Conservation (phyloP, 2,797 vertebrate species). For the Streptopelia turtur region DNA sequence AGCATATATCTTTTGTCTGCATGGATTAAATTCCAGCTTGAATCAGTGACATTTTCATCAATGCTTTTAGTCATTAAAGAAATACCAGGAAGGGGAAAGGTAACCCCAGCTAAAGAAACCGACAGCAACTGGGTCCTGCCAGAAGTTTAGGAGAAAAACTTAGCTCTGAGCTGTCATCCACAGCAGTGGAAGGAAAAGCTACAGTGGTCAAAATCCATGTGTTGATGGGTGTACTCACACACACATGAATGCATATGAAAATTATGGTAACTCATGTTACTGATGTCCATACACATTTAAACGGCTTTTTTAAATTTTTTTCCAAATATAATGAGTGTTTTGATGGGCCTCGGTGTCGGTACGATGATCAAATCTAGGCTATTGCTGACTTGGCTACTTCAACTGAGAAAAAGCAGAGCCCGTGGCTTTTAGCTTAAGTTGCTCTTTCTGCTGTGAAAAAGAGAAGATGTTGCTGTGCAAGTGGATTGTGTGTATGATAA, state of each 20-base stretch:
- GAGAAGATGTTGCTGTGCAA: neutral
- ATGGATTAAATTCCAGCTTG: neutral
- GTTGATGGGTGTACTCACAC: neutral
- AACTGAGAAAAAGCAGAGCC: conserved; percentile 14
- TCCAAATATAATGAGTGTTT: neutral
- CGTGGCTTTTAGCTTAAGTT: conserved; percentile 13
- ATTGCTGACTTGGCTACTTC: neutral
- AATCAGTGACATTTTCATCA: neutral
- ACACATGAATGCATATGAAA: neutral
- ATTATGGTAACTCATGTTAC: neutral
- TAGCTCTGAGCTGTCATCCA: neutral
- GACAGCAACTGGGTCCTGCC: neutral
- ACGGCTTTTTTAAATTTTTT: neutral
- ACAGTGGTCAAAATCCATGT: neutral
- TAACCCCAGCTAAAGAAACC: neutral
- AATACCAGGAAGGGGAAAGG: neutral
- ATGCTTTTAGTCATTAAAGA: neutral
- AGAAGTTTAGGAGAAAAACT: neutral
- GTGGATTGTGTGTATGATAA: neutral
- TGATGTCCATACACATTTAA: neutral
- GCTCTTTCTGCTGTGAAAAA: conserved; percentile 23
- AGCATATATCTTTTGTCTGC: conserved; percentile 9
- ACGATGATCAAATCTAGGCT: neutral
- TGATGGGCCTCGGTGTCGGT: neutral
- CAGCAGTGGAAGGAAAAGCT: neutral